A percentile compares a stretch with the other conserved stretches of the same genome.
Conservation (phyloP, 2,888 invertebrate genomes). For the Vandiemenella viatica region DNA sequence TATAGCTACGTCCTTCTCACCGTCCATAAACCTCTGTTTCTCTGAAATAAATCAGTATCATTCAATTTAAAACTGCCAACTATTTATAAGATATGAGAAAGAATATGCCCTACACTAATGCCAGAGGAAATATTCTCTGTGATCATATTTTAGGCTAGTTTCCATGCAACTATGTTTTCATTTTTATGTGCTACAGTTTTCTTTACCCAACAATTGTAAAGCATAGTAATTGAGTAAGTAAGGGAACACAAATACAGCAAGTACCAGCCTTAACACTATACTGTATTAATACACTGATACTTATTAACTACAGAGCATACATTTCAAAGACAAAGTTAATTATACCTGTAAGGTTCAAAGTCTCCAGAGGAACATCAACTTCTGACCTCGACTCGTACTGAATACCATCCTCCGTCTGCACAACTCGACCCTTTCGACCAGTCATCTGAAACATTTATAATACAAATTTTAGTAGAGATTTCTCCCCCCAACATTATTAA, state of each 20-base stretch:
- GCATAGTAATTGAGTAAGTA: neutral
- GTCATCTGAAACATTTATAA: slow-evolving; percentile 58
- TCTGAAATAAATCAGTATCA: slow-evolving; percentile 24
- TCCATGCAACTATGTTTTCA: no score
- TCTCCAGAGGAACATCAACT: slow-evolving; percentile 88
- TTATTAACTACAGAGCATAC: no score
- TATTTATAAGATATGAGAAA: neutral
- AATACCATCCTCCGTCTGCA: slow-evolving; percentile 86
- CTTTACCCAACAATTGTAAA: no score
- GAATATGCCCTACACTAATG: neutral
- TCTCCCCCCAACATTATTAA: no score
- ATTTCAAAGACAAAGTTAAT: no score
- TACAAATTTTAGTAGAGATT: no score
- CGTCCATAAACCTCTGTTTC: slow-evolving; percentile 85
- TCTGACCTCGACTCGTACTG: slow-evolving; percentile 91
- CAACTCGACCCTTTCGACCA: slow-evolving; percentile 84
- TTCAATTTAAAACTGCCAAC: neutral
- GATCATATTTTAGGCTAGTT: no score
- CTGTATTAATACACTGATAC: no score
- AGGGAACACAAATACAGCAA: neutral
- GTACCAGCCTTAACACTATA: no score
- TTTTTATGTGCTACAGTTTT: no score
- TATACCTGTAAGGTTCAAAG: slow-evolving; percentile 88
- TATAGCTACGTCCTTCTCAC: slow-evolving; percentile 94
- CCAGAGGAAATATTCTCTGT: neutral